Conservation (phyloP, 1,140 invertebrate genomes). For the Eciton burchellii region DNA sequence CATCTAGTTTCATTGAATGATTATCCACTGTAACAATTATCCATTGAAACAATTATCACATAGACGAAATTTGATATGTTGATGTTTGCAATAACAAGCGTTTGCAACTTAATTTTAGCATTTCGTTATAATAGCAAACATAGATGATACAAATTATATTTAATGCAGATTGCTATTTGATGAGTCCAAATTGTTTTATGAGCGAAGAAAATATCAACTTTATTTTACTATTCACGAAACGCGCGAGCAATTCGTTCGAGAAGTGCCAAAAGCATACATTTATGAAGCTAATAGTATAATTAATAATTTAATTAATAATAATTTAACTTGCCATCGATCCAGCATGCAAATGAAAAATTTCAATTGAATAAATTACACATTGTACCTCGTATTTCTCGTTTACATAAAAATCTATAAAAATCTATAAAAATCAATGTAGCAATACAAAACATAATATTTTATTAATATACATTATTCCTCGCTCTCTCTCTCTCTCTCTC, state of each 20-base stretch:
- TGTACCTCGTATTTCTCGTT: constrained; percentile 41
- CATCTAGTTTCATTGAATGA: too few relatives aligned
- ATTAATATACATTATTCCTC: constrained; percentile 59
- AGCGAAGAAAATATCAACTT: constrained; percentile 46
- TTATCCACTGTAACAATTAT: background rate
- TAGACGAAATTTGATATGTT: too few relatives aligned
- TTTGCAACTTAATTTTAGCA: background rate
- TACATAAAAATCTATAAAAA: background rate
- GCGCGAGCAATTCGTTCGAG: constrained; percentile 47
- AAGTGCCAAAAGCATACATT: constrained; percentile 64
- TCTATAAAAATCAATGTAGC: constrained; percentile 37
- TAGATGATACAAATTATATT: constrained; percentile 14
- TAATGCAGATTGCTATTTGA: constrained; percentile 30
- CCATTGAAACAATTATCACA: background rate
- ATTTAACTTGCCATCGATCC: constrained; percentile 60
- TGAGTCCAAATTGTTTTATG: constrained; percentile 68
- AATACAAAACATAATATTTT: constrained; percentile 58
- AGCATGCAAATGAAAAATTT: constrained; percentile 62
- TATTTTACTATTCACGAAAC: constrained; percentile 44
- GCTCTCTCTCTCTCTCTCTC: too few relatives aligned
- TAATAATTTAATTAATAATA: constrained; percentile 74
- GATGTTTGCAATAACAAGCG: too few relatives aligned
- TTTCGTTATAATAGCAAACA: constrained; percentile 54
- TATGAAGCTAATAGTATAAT: constrained; percentile 73
- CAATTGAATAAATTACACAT: constrained; percentile 64